phyloP scores from a whole-genome alignment of 2,113 vertebrate genomes.

The Chinchilla lanigera region DNA sequence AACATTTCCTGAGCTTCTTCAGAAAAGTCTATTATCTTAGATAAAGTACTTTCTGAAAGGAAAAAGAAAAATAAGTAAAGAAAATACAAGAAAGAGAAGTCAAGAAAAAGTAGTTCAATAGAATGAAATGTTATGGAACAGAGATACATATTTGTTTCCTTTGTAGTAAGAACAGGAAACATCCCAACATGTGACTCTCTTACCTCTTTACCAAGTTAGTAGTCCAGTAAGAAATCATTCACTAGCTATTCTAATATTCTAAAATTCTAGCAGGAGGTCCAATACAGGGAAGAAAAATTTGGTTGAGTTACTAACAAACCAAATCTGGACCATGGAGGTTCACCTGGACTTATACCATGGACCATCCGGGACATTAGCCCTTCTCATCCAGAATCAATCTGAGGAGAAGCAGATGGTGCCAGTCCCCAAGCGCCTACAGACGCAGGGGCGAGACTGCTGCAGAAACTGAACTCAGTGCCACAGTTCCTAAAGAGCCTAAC shows the following conservation, averaged over 20 bases:
- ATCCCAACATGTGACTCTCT: background rate
- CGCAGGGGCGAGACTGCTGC: background rate
- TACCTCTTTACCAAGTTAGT: background rate
- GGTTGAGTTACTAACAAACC: background rate
- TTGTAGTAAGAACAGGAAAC: background rate
- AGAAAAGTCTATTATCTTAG: constrained; percentile 49
- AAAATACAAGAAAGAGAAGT: background rate
- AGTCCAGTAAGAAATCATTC: background rate
- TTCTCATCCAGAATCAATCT: background rate
- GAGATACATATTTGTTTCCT: background rate
- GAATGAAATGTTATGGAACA: background rate
- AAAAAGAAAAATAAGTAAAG: background rate
- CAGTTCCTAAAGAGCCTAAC: background rate
- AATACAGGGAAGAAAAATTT: background rate
- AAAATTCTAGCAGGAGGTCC: background rate
- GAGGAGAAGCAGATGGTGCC: background rate
- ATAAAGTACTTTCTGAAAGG: background rate
- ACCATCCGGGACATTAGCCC: accelerated
- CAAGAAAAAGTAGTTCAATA: background rate
- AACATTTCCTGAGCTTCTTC: background rate
- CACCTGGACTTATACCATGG: background rate
- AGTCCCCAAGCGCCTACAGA: background rate
- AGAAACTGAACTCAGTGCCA: background rate
- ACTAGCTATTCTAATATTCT: background rate
- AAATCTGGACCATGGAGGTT: background rate